Evolutionary conservation across 2,797 vertebrate genomes (phyloP), one percentile per base, ranked within the genome.

Genomic region (Chromis chromis): DNA sequence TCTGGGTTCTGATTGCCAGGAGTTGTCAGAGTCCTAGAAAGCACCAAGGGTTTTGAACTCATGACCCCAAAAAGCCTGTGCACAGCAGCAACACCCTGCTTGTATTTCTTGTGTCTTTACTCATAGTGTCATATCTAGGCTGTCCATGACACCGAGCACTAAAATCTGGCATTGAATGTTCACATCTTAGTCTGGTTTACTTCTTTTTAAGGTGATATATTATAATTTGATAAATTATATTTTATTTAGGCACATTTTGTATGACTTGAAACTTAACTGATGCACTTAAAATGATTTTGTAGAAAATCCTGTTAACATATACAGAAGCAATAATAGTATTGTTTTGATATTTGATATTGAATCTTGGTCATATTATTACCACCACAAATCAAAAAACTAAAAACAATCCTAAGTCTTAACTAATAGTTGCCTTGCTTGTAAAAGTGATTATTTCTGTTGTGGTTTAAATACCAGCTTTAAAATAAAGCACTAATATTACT

Each of bases 41-140:
- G 86, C 86, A 89, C 82, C 84, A 79, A 85, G 74, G 84, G 79
- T 72, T 65, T 71, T 79, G 63, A 85, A 69, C 80, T 46, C 71
- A n/a, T 82, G 85, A 67, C 79, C 78, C 46, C 0, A 1, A 48
- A 76, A 86, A 70, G 60, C 53, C 63, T 72, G 53, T 67, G 66
- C 70, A 76, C 74, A 81, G 75, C 85, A 57, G 27, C 25, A 64
- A 61, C 66, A 25, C 59, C 49, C 13, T 71, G 36, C 57, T 42
- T 42, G 22, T 69, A 21, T 54, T 70, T 54, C 53, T 21, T n/a
- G 2, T 57, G 19, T 55, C 22, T 82, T 82, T 73, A 57, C 60
- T 58, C 12, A 2, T 9, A 42, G 27, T 39, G 39, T 73, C n/a
- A 63, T 60, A 68, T 64, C 66, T 25, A 46, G 52, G 56, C 36